Percentiles rank a stretch among this genome's conserved stretches.
Conservation (phyloP, 2,797 vertebrate species). For the Lophotriccus pileatus region DNA sequence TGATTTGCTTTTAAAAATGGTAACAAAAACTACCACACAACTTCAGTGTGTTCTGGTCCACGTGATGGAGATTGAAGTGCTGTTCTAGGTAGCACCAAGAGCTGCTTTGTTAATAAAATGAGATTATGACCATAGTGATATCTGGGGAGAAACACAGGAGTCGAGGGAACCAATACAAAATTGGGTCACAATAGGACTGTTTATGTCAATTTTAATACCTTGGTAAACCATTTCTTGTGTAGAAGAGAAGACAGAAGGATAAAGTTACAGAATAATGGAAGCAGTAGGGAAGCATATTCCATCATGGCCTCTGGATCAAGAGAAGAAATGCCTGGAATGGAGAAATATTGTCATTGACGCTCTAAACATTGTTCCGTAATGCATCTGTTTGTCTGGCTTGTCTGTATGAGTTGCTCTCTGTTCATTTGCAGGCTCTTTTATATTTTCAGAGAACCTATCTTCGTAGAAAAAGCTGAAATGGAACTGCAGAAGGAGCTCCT, state of each 20-base stretch:
- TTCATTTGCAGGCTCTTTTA: constrained; percentile 7
- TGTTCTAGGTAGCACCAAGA: not conserved
- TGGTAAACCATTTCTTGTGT: not conserved
- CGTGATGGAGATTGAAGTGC: not conserved
- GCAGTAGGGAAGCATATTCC: not conserved
- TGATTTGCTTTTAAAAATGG: not conserved
- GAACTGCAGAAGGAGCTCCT: constrained; percentile 1
- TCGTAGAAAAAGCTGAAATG: constrained; percentile 21
- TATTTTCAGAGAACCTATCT: constrained; percentile 34
- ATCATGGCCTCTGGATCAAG: not conserved
- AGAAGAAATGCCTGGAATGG: not conserved
- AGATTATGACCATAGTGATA: not conserved
- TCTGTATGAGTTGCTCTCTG: not conserved
- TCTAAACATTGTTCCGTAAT: not conserved
- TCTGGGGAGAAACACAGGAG: not conserved
- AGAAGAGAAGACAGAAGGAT: not conserved
- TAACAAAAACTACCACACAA: not conserved
- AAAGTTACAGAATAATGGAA: not conserved
- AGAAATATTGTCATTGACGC: not conserved
- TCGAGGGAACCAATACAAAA: not conserved
- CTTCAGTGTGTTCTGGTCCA: not conserved
- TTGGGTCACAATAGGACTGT: not conserved
- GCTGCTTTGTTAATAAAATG: not conserved
- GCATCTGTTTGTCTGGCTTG: constrained; percentile 18
- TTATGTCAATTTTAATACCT: not conserved